These are phyloP conservation scores for Oreochromis spilurus DNA, from an alignment of 2,113 vertebrate species.

Conservation along the genomic window DNA sequence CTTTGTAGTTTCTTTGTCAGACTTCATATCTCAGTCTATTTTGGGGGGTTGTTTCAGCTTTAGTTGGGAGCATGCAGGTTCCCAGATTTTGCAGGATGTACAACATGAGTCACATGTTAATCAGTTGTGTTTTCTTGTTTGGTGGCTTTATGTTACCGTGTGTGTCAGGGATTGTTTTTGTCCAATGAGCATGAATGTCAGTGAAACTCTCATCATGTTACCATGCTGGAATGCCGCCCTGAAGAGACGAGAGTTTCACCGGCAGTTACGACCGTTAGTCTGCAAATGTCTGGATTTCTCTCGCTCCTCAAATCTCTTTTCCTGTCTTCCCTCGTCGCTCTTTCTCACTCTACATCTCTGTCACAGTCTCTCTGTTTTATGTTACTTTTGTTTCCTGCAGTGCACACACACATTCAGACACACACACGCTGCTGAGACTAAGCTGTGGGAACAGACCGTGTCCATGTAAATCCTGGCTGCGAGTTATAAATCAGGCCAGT, in stretches of 20 bases:
- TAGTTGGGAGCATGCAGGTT: background rate
- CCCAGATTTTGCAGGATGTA: background rate
- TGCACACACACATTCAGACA: background rate
- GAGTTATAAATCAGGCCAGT: slow-evolving; percentile 36
- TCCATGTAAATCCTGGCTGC: slow-evolving; percentile 6
- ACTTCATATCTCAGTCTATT: background rate
- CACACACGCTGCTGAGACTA: background rate
- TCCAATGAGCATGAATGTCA: background rate
- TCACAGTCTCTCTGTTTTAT: background rate
- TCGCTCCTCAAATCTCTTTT: background rate
- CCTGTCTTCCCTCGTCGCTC: background rate
- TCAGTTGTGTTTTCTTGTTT: background rate
- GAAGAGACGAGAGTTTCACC: background rate
- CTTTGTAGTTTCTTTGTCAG: background rate
- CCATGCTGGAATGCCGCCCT: background rate
- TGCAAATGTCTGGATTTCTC: background rate
- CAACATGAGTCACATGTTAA: background rate
- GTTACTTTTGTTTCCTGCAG: background rate
- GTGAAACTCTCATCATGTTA: background rate
- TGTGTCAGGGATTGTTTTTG: background rate
- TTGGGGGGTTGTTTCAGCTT: background rate
- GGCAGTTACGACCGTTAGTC: background rate
- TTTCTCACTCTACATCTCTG: background rate
- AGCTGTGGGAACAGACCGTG: slow-evolving; percentile 29
- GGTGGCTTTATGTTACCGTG: background rate